Evolutionary conservation across 2,888 invertebrate genomes (phyloP), one percentile per base, ranked within the genome.

Genomic region (Lissonota sp.): DNA sequence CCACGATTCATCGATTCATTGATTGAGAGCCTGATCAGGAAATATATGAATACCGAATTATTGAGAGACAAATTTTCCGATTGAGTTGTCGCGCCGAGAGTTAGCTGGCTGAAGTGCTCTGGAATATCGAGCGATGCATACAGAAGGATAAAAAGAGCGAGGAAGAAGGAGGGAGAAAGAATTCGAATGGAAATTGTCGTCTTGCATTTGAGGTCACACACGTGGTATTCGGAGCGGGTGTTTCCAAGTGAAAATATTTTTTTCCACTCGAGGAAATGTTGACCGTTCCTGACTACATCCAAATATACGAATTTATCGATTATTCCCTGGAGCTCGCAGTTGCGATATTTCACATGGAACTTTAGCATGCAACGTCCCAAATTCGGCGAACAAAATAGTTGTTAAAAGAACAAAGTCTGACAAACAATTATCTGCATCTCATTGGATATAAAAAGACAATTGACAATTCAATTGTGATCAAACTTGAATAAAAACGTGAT

Each of bases 141-240:
- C 3, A 26, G 26, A 26, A 26, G 26, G 26, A 26, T 26, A 26
- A 26, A 26, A 26, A 26, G 26, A 26, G 26, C 39, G 16, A 49
- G 8, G 51, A 14, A 37, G 40, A 53, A 55, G 2, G 10, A 51
- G n/a, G 10, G 12, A 69, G 40, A 51, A 53, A 62, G 40, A 75
- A 60, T 42, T 39, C 64, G 51, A 62, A 16, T 26, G 60, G 53
- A 63, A 60, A 73, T 76, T 63, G 73, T 74, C 55, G 16, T 69
- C 26, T 40, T 58, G n/a, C 57, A 72, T 79, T 79, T 71, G 82
- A 69, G 82, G 78, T 75, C 82, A 82, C 82, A 80, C 82, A 79
- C 82, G 82, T 79, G 79, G 76, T 79, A 80, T 77, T 80, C 51
- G 53, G 80, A 72, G 63, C 73, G 82, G 73, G 73, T 77, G 80